phyloP scores from a whole-genome alignment of 2,113 vertebrate genomes.

The Petrocephalus zakoni region DNA sequence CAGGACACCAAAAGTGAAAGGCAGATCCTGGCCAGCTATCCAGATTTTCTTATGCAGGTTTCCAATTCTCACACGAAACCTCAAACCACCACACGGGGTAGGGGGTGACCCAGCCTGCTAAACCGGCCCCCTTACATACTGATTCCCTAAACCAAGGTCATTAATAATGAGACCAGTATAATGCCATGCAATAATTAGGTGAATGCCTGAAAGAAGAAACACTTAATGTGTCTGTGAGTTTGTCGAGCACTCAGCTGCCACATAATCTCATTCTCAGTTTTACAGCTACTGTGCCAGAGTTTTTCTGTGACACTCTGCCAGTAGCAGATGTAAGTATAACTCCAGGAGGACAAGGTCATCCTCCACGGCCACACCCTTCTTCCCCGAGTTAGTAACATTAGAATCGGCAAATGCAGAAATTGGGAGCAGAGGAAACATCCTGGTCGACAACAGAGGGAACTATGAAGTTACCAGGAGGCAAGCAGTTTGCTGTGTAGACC shows the following conservation, averaged over 20 bases:
- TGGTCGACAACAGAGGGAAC: constrained; percentile 26
- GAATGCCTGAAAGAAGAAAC: not conserved
- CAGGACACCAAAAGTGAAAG: not conserved
- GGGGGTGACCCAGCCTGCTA: not conserved
- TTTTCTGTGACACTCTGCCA: not conserved
- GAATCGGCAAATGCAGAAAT: constrained; percentile 22
- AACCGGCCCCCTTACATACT: not conserved
- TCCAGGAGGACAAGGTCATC: not conserved
- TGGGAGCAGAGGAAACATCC: not conserved
- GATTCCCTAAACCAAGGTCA: not conserved
- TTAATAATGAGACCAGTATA: not conserved
- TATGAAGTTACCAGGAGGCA: constrained; percentile 23
- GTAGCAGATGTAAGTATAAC: not conserved
- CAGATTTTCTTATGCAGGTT: not conserved
- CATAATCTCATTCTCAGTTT: not conserved
- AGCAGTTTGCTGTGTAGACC: not conserved
- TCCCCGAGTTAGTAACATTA: constrained; percentile 39
- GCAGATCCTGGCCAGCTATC: not conserved
- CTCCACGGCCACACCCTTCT: constrained; percentile 10
- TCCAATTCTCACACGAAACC: not conserved
- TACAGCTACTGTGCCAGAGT: not conserved
- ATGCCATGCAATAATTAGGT: constrained; percentile 4
- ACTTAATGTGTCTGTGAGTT: not conserved
- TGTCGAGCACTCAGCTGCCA: not conserved
- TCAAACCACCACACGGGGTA: not conserved